Percentiles rank a stretch among this genome's conserved stretches.
These are phyloP conservation scores for Neodontobutis hainanensis DNA, from an alignment of 2,113 vertebrate genomes.

Conservation along the genomic window DNA sequence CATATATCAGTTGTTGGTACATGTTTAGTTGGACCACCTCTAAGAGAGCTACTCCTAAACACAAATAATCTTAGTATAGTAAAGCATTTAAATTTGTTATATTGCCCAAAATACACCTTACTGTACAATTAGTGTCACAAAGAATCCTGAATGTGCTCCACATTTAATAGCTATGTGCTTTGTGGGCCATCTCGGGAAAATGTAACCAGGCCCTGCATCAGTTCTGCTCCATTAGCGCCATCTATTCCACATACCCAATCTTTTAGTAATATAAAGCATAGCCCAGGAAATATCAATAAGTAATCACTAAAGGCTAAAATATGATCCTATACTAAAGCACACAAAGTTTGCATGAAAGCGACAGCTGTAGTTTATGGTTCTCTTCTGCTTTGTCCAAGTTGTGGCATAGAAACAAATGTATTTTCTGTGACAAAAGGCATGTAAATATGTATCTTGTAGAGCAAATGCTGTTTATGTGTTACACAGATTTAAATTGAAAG, in stretches of 20 bases:
- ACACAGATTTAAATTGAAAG: too few relatives aligned
- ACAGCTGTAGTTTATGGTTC: constrained; percentile 32
- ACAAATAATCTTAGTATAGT: too few relatives aligned
- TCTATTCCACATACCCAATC: constrained; percentile 17
- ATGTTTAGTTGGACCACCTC: too few relatives aligned
- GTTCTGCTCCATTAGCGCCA: constrained; percentile 58
- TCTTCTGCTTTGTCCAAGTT: constrained; percentile 39
- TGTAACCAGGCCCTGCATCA: constrained; percentile 16
- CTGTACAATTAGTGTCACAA: too few relatives aligned
- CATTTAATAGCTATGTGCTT: not conserved
- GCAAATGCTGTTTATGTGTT: too few relatives aligned
- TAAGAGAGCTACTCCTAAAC: too few relatives aligned
- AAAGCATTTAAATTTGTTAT: too few relatives aligned
- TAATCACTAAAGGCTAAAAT: constrained; percentile 49
- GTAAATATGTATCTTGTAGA: too few relatives aligned
- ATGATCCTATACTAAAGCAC: constrained; percentile 13
- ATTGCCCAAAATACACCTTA: too few relatives aligned
- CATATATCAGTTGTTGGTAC: too few relatives aligned
- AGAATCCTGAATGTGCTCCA: too few relatives aligned
- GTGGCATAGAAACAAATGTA: not conserved
- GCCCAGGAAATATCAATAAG: constrained; percentile 64
- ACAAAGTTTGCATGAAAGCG: constrained; percentile 14
- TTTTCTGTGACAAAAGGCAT: too few relatives aligned
- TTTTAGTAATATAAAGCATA: constrained; percentile 59
- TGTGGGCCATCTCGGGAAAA: constrained; percentile 8